These are phyloP conservation scores for Xylocopa sonorina DNA, from an alignment of 1,140 invertebrate genomes.

Conservation along the genomic window DNA sequence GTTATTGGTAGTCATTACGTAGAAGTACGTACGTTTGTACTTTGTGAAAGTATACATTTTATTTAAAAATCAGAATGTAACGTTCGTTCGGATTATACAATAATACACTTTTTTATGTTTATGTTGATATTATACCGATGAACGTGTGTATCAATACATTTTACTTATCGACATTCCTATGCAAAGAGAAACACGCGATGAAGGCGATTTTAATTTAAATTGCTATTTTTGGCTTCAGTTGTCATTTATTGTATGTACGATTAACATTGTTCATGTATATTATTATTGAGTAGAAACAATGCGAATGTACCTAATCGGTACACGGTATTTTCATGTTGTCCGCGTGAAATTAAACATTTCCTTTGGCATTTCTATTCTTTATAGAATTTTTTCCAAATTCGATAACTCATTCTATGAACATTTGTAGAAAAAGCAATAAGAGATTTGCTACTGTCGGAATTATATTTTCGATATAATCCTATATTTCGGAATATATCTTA, in stretches of 20 bases:
- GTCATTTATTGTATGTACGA: neutral
- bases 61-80: no score
- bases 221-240: neutral
- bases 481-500: neutral
- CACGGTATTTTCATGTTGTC: neutral
- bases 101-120: neutral
- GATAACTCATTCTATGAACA: no score
- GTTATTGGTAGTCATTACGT: no score
- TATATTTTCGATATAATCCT: no score
- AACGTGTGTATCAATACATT: neutral
- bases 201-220: constrained; percentile 3
- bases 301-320: neutral
- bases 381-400: no score
- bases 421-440: no score
- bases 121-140: neutral
- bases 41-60: no score
- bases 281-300: neutral
- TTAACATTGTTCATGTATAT: neutral
- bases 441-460: no score
- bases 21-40: no score
- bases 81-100: no score
- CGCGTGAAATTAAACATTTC: neutral
- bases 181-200: constrained; percentile 34
- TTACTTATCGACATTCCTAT: constrained; percentile 50
- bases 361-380: neutral